phyloP scores from a whole-genome alignment of 2,888 invertebrate species.

The Nemoura dubitans region DNA sequence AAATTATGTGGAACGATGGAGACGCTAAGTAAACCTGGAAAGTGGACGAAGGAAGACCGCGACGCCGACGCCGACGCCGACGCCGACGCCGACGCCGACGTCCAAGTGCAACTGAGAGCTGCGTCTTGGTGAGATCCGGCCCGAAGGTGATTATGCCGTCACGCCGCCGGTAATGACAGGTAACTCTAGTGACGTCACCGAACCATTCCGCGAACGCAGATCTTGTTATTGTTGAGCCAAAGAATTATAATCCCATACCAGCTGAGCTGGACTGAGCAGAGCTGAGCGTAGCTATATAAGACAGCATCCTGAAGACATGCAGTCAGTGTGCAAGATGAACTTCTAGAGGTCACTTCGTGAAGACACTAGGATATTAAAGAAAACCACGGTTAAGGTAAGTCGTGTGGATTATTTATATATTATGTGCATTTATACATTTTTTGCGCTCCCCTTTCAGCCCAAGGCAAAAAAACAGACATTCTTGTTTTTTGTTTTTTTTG shows the following conservation, averaged over 20 bases:
- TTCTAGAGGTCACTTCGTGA: background rate
- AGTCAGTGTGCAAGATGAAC: conserved; percentile 5
- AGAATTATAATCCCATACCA: background rate
- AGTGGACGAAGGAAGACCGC: too few species aligned
- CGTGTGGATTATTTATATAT: background rate
- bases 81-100: too few species aligned
- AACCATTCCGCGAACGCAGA: background rate
- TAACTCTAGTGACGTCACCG: background rate
- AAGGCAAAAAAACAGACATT: background rate
- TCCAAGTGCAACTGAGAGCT: too few species aligned
- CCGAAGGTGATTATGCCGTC: background rate
- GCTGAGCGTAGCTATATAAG: conserved; percentile 12
- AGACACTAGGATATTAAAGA: background rate
- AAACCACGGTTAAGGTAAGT: background rate
- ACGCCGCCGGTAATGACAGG: background rate
- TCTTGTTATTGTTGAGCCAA: conserved; percentile 5
- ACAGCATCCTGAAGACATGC: background rate
- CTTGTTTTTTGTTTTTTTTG: background rate
- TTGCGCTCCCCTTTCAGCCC: background rate
- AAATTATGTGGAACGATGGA: too few species aligned
- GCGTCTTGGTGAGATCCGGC: background rate
- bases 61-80: too few species aligned
- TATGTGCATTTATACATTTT: background rate
- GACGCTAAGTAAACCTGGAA: too few species aligned
- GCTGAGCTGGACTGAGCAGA: too few species aligned